A percentile compares a stretch with the other conserved stretches of the same genome.
Conservation (phyloP, 2,797 vertebrate genomes). For the Acanthurus tractus region DNA sequence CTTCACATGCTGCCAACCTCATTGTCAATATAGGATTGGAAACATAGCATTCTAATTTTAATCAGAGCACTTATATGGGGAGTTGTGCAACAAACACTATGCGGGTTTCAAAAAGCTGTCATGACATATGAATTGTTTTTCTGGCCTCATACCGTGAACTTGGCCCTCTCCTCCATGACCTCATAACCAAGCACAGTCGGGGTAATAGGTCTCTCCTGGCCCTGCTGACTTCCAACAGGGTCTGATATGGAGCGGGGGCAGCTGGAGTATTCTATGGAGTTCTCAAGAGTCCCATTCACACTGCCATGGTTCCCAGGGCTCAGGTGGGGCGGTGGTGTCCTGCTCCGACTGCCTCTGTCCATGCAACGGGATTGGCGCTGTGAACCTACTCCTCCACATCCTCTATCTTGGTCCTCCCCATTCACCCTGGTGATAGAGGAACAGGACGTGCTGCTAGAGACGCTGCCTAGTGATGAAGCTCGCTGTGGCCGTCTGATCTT, state of each 20-base stretch:
- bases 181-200: constrained; percentile 93
- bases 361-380: constrained; percentile 48
- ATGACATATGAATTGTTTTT: background rate
- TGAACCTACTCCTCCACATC: constrained; percentile 19
- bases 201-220: constrained; percentile 75
- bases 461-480: constrained; percentile 77
- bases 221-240: constrained; percentile 61
- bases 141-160: constrained; percentile 91
- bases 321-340: constrained; percentile 65
- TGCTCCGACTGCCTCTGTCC: constrained; percentile 63
- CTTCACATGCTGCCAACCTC: background rate
- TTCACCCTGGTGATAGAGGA: constrained; percentile 24
- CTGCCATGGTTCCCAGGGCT: constrained; percentile 55
- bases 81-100: background rate
- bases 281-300: constrained; percentile 69
- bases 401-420: constrained; percentile 31
- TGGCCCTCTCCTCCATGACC: constrained; percentile 98
- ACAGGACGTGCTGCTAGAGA: constrained; percentile 69
- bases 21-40: background rate
- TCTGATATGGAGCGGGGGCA: constrained; percentile 74
- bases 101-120: background rate
- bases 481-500: constrained; percentile 74
- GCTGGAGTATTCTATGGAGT: constrained; percentile 64
- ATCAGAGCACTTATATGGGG: background rate
- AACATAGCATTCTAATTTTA: background rate